A percentile compares a stretch with the other conserved stretches of the same genome.
These are phyloP conservation scores for Phania funesta DNA, from an alignment of 2,888 invertebrate species.

Conservation along the genomic window DNA sequence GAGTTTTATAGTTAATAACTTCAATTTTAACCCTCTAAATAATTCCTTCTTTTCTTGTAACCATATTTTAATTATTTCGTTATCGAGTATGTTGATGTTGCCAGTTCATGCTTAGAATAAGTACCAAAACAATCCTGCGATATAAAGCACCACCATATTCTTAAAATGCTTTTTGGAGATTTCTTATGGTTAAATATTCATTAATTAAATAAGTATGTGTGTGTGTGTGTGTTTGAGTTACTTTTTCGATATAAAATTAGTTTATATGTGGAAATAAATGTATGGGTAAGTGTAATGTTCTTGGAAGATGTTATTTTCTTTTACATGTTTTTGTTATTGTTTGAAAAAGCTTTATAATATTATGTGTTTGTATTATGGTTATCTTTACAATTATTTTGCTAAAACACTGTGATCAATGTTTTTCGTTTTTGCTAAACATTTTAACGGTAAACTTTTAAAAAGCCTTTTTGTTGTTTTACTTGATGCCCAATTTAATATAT, in stretches of 20 bases:
- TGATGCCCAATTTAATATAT: slow-evolving; percentile 30
- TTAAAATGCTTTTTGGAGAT: slow-evolving; percentile 15
- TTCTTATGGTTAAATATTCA: slow-evolving; percentile 22
- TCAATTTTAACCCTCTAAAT: too few relatives aligned
- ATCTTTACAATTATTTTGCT: slow-evolving; percentile 32
- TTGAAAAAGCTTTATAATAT: slow-evolving; percentile 36
- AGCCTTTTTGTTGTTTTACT: slow-evolving; percentile 44
- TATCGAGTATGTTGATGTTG: too few relatives aligned
- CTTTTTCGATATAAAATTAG: slow-evolving; percentile 41
- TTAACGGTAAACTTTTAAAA: slow-evolving; percentile 38
- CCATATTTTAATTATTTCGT: too few relatives aligned
- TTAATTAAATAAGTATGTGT: slow-evolving; percentile 1
- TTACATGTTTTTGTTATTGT: slow-evolving; percentile 10
- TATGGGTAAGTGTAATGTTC: slow-evolving; percentile 12
- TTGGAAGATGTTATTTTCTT: slow-evolving; percentile 50
- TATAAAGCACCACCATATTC: not conserved
- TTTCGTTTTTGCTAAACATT: slow-evolving; percentile 25
- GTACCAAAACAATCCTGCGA: not conserved
- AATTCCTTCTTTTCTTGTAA: too few relatives aligned
- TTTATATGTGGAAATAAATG: slow-evolving; percentile 4
- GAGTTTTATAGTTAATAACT: too few relatives aligned
- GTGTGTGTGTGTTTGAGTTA: slow-evolving; percentile 7
- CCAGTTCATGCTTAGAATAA: too few relatives aligned
- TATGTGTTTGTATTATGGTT: slow-evolving; percentile 22
- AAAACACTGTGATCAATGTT: slow-evolving; percentile 24